Evolutionary conservation across 2,888 invertebrate genomes (phyloP).

Genomic region (Antitype chi): DNA sequence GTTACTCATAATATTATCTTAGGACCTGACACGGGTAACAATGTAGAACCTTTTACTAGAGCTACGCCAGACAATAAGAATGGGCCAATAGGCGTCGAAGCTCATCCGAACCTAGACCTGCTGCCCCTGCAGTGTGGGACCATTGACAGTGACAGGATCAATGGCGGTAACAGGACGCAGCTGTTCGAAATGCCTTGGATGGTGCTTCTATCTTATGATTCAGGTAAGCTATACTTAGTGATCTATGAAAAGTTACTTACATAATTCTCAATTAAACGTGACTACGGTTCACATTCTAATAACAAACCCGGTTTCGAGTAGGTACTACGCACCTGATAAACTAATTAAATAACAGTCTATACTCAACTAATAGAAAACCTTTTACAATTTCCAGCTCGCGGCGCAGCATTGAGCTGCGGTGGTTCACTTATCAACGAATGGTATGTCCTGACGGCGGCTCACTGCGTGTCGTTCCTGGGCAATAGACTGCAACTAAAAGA

Average conservation of each 20-base stretch:
- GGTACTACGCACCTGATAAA: too few species aligned
- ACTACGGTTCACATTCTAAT: background rate
- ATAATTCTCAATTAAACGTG: background rate
- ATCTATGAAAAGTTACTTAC: too few species aligned
- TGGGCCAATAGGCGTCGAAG: conserved; percentile 55
- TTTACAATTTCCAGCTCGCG: conserved; percentile 69
- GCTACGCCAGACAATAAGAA: conserved; percentile 29
- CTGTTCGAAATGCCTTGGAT: conserved; percentile 94
- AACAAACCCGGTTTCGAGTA: background rate
- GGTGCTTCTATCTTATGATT: conserved; percentile 92
- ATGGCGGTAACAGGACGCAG: conserved; percentile 91
- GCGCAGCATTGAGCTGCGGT: conserved; percentile 83
- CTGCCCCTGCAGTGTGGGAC: conserved; percentile 90
- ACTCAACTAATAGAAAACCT: background rate
- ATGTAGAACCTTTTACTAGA: conserved; percentile 54
- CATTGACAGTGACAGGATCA: conserved; percentile 89
- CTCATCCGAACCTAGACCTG: conserved; percentile 67
- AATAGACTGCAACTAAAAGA: conserved; percentile 80
- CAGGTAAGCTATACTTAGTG: conserved; percentile 64
- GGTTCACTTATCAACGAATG: conserved; percentile 89
- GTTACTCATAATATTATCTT: conserved; percentile 22
- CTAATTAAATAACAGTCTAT: too few species aligned
- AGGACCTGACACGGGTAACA: conserved; percentile 6
- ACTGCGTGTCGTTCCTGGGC: conserved; percentile 90
- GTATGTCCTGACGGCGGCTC: conserved; percentile 91